Percentiles rank a stretch among this genome's conserved stretches.
Conservation (phyloP, 2,888 invertebrate species). For the Quadroppia sp. region DNA sequence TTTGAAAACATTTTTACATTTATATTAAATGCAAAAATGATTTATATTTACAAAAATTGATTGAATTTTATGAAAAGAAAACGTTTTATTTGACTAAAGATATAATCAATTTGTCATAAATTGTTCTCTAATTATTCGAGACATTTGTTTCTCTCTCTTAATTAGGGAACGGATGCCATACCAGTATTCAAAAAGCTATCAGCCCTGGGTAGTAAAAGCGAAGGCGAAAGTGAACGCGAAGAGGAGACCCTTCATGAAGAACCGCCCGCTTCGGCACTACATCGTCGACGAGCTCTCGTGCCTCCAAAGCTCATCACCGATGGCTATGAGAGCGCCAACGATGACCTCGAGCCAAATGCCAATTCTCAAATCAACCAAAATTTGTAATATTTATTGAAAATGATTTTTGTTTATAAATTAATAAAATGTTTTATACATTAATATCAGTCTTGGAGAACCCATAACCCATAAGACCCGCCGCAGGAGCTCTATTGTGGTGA, state of each 20-base stretch:
- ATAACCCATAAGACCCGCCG: conserved; percentile 50
- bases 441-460: conserved; percentile 34
- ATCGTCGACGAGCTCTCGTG: conserved; percentile 54
- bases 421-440: background rate
- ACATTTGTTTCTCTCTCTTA: background rate
- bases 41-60: background rate
- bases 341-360: conserved; percentile 47
- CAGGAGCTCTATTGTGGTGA: conserved; percentile 55
- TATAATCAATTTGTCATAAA: background rate
- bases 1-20: background rate
- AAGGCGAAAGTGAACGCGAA: conserved; percentile 41
- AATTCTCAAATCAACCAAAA: background rate
- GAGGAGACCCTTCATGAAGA: conserved; percentile 48
- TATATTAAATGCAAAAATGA: background rate
- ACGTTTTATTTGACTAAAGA: background rate
- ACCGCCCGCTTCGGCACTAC: conserved; percentile 54
- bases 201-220: conserved; percentile 24
- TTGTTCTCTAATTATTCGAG: background rate
- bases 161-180: conserved; percentile 42
- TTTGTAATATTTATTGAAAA: background rate
- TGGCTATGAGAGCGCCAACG: conserved; percentile 49
- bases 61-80: background rate
- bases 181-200: conserved; percentile 43
- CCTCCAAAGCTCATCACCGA: conserved; percentile 53
- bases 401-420: conserved; percentile 46